phyloP scores from a whole-genome alignment of 1,140 invertebrate species.

The Drosophila subobscura region DNA sequence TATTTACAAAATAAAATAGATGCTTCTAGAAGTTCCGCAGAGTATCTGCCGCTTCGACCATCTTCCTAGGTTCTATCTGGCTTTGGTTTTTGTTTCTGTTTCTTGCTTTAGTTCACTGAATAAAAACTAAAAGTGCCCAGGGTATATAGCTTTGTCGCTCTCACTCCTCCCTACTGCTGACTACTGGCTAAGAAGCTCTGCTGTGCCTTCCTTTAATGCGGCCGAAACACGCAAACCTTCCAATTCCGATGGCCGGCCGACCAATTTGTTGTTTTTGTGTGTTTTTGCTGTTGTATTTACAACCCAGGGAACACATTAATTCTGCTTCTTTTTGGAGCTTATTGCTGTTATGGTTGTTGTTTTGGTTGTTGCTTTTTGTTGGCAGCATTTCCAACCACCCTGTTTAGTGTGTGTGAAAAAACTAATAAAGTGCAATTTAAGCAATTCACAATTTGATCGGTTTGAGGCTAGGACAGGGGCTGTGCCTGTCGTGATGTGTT shows the following conservation, averaged over 20 bases:
- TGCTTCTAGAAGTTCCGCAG: no score
- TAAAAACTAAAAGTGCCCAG: conserved; percentile 67
- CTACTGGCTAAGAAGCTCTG: conserved; percentile 26
- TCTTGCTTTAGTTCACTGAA: conserved; percentile 3
- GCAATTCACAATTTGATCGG: conserved; percentile 62
- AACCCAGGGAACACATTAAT: conserved; percentile 46
- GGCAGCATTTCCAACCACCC: conserved; percentile 6
- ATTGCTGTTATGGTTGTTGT: conserved; percentile 10
- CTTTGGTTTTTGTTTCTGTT: not conserved
- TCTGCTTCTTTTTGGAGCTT: conserved; percentile 8
- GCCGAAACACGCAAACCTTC: conserved; percentile 63
- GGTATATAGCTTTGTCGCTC: conserved; percentile 17
- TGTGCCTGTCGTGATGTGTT: conserved; percentile 24
- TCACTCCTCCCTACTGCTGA: conserved; percentile 40
- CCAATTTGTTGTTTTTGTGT: conserved; percentile 67
- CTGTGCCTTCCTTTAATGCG: conserved; percentile 52
- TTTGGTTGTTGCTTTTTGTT: conserved; percentile 11
- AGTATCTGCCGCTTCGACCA: no score
- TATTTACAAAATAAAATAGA: no score
- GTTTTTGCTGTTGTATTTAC: conserved; percentile 27
- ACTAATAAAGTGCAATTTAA: conserved; percentile 80
- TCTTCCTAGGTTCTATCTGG: not conserved
- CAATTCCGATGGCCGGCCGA: conserved; percentile 8
- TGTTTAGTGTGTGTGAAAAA: conserved; percentile 80
- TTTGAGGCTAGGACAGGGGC: no score